A percentile compares a stretch with the other conserved stretches of the same genome.
phyloP scores from a whole-genome alignment of 2,888 invertebrate genomes.

The Dryobotodes eremita region DNA sequence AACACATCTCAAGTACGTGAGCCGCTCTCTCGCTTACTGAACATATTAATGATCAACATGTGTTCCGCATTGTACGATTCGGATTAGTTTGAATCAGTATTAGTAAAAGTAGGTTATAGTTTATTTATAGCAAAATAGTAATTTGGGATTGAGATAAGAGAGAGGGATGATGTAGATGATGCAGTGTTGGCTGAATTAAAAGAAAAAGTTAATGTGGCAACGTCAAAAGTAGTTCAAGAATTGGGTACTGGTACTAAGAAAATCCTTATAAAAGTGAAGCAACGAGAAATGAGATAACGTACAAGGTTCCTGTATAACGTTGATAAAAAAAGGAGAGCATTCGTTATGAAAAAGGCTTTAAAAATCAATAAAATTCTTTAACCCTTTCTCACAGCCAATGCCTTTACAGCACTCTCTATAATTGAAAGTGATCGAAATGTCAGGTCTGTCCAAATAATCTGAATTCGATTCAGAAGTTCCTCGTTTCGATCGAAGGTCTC shows the following conservation, averaged over 20 bases:
- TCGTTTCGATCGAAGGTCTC: too few species aligned
- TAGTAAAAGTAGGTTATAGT: constrained; percentile 45
- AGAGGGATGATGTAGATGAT: not conserved
- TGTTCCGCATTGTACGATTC: constrained; percentile 69
- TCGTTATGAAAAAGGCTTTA: not conserved
- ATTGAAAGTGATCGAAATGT: constrained; percentile 1
- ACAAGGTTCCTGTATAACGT: not conserved
- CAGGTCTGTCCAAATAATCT: not conserved
- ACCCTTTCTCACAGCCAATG: constrained; percentile 8
- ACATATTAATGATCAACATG: constrained; percentile 78
- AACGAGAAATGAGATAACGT: not conserved
- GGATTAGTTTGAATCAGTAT: constrained; percentile 58
- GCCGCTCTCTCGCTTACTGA: constrained; percentile 72
- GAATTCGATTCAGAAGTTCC: not conserved
- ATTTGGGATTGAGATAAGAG: not conserved
- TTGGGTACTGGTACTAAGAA: not conserved
- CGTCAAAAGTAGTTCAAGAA: not conserved
- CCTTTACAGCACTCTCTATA: constrained; percentile 24
- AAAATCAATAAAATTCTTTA: not conserved
- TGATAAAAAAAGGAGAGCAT: not conserved
- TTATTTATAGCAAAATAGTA: constrained; percentile 27
- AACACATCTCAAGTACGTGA: constrained; percentile 76
- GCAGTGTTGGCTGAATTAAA: not conserved
- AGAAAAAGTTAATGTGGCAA: not conserved
- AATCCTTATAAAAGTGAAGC: not conserved